Conservation (phyloP, 2,888 invertebrate species). For the Caenorhabditis japonica region DNA sequence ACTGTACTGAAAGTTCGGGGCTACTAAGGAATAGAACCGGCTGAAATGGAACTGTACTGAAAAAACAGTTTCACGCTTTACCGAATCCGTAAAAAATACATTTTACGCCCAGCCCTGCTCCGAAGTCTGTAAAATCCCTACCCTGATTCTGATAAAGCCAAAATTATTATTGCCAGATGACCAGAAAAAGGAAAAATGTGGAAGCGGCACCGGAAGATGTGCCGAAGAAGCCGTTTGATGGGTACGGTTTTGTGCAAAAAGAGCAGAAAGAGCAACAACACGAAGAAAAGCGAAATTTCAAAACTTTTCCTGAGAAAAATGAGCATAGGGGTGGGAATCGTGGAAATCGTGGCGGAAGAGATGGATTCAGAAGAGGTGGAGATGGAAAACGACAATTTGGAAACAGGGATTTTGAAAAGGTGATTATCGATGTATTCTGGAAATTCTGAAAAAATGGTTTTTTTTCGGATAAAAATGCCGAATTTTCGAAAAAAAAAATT, state of each 20-base stretch:
- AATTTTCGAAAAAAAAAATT: too few species aligned
- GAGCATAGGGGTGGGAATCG: not conserved
- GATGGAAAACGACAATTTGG: slow-evolving; percentile 15
- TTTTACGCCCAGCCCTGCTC: too few species aligned
- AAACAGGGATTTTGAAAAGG: slow-evolving; percentile 39
- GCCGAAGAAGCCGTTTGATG: slow-evolving; percentile 17
- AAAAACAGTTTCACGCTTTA: too few species aligned
- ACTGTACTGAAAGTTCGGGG: too few species aligned
- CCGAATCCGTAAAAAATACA: too few species aligned
- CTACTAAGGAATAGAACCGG: not conserved
- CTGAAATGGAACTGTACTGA: too few species aligned
- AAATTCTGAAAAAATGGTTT: too few species aligned
- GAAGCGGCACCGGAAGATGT: slow-evolving; percentile 29
- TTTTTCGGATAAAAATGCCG: too few species aligned
- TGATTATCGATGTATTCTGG: too few species aligned
- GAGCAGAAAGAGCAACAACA: slow-evolving; percentile 1
- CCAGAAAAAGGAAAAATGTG: slow-evolving; percentile 59
- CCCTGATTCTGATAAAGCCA: too few species aligned
- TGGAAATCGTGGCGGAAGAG: slow-evolving; percentile 3
- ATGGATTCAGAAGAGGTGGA: slow-evolving; percentile 17
- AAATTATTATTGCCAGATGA: slow-evolving; percentile 34
- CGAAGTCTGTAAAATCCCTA: not conserved
- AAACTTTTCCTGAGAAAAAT: slow-evolving; percentile 20
- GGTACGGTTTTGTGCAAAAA: slow-evolving; percentile 24
- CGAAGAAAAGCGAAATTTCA: not conserved